Conservation (phyloP, 2,888 invertebrate species). For the Strigamia crassipes region DNA sequence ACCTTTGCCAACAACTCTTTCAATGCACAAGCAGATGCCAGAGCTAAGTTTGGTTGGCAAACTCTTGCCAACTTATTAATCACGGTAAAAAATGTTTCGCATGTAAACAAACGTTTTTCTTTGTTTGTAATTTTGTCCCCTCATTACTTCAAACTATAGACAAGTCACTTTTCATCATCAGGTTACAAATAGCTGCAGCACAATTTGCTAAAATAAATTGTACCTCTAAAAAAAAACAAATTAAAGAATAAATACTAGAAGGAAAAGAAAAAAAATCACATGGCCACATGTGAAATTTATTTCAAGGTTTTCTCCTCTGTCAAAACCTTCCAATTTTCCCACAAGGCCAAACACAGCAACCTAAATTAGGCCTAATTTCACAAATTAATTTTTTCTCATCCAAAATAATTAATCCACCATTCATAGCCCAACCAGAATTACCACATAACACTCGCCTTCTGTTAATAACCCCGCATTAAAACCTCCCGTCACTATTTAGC, state of each 20-base stretch:
- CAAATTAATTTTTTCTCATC: slow-evolving; percentile 21
- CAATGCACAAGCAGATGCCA: neutral
- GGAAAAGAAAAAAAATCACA: neutral
- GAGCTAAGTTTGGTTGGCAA: neutral
- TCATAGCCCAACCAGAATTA: neutral
- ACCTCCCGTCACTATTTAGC: neutral
- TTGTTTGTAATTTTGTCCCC: slow-evolving; percentile 7
- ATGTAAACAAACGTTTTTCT: slow-evolving; percentile 5
- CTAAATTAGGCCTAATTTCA: neutral
- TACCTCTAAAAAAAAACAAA: neutral
- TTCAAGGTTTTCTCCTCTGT: slow-evolving; percentile 3
- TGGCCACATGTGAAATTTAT: neutral
- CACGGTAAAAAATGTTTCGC: neutral
- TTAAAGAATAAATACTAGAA: neutral
- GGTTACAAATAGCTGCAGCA: neutral
- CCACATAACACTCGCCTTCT: neutral
- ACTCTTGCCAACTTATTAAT: slow-evolving; percentile 24
- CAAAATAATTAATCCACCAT: slow-evolving; percentile 19
- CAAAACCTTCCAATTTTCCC: slow-evolving; percentile 10
- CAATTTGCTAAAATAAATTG: neutral
- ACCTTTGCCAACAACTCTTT: neutral
- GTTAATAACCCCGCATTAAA: neutral
- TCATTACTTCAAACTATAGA: neutral
- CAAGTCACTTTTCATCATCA: slow-evolving; percentile 13
- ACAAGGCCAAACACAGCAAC: neutral